Conservation (phyloP, 2,113 vertebrate genomes). For the Pteropus alecto region DNA sequence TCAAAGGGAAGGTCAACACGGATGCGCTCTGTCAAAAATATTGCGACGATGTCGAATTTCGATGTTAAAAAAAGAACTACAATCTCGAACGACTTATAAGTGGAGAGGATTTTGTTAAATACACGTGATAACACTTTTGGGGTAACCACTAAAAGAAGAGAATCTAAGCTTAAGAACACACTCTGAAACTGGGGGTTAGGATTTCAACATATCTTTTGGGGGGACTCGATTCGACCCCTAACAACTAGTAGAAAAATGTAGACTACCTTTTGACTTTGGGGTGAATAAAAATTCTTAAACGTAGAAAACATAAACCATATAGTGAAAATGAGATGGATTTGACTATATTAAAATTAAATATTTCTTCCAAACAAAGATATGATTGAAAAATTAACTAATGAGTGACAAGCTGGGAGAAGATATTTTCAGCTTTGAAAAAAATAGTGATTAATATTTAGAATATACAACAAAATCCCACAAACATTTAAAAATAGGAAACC, state of each 20-base stretch:
- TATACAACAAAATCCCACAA: not conserved
- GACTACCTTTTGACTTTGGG: not conserved
- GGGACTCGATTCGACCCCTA: not conserved
- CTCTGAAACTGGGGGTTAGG: not conserved
- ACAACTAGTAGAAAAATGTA: not conserved
- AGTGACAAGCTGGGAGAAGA: not conserved
- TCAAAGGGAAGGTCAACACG: not conserved
- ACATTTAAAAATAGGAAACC: not conserved
- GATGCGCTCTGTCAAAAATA: not conserved
- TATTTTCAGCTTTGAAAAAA: slow-evolving; percentile 15
- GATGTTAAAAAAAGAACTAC: not conserved
- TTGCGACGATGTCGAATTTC: not conserved
- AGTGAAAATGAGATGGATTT: not conserved
- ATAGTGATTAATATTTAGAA: not conserved
- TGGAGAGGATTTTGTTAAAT: not conserved
- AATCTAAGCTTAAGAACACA: not conserved
- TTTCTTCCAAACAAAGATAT: not conserved
- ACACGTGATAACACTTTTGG: not conserved
- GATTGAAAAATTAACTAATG: not conserved
- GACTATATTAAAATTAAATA: not conserved
- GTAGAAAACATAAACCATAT: not conserved
- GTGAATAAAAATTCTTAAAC: not conserved
- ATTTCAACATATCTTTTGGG: not conserved
- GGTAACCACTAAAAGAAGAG: not conserved
- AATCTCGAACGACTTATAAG: not conserved